Evolutionary conservation across 1,140 invertebrate genomes (phyloP), one percentile per base, ranked within the genome.

Genomic region (Aplysia californica): DNA sequence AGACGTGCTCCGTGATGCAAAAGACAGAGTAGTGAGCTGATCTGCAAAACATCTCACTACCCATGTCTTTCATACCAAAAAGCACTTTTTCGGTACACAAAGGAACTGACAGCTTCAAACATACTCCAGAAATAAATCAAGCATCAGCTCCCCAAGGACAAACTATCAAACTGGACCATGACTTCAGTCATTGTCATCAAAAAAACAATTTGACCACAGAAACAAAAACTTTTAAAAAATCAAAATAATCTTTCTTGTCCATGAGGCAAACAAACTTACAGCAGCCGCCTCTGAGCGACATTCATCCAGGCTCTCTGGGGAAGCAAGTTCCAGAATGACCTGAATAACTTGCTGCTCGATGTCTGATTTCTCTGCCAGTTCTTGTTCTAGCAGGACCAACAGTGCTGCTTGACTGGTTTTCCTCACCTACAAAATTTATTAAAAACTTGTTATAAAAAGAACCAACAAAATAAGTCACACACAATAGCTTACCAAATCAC

Each of bases 21-120:
- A 96, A 95, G 95, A 96, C 95, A 96, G 94, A 94, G 93, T 95
- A 96, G 95, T 95, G 95, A 96, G 95, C 95, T 92, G 93, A 86
- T 65, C 86, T 85, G 82, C 82, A 79, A 29, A 91, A 93, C 95
- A 95, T 96, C 94, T 96, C 95, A 96, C 95, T 96, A 96, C 95
- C 95, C 95, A 95, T 96, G 95, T 96, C 95, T 96, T 96, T 96
- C 95, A 95, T 87, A 86, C 68, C 78, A 79, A 44, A 72, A 69
- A 68, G 58, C 55, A 23, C n/a, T n/a, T n/a, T n/a, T n/a, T n/a
- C n/a, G n/a, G n/a, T n/a, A n/a, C n/a, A n/a, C n/a, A n/a, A n/a
- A n/a, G n/a, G n/a, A n/a, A n/a, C n/a, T n/a, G n/a, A n/a, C n/a
- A n/a, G n/a, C n/a, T n/a, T n/a, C n/a, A n/a, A n/a, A n/a, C n/a